These are phyloP conservation scores for Globodera ellingtonae DNA, from an alignment of 1,140 invertebrate species.

Conservation along the genomic window DNA sequence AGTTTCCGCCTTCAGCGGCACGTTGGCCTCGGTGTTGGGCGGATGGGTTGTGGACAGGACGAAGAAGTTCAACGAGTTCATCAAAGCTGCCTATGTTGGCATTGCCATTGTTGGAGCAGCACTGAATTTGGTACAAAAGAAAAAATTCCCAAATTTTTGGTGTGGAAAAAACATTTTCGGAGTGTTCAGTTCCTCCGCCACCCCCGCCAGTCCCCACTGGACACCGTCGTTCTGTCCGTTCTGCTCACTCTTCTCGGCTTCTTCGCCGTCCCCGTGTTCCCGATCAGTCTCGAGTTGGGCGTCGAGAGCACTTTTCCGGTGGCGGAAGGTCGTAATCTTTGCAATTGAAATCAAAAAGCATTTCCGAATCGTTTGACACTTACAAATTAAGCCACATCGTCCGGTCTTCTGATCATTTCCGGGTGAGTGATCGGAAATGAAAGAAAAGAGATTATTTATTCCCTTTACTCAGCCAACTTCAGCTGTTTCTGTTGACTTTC, in stretches of 20 bases:
- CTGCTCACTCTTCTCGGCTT: constrained; percentile 45
- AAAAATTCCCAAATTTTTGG: background rate
- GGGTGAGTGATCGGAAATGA: constrained; percentile 37
- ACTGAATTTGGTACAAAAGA: constrained; percentile 39
- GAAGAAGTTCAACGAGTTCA: constrained; percentile 52
- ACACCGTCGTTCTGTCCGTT: constrained; percentile 35
- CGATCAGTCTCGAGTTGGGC: constrained; percentile 51
- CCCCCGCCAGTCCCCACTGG: constrained; percentile 10
- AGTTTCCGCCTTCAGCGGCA: constrained; percentile 47
- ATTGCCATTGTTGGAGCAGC: constrained; percentile 41
- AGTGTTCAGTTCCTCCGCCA: constrained; percentile 48
- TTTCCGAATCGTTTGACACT: background rate
- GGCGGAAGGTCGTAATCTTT: constrained; percentile 29
- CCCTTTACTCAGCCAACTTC: constrained; percentile 35
- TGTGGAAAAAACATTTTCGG: background rate
- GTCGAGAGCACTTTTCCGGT: constrained; percentile 55
- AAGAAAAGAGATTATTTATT: background rate
- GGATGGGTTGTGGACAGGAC: constrained; percentile 46
- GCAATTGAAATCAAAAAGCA: background rate
- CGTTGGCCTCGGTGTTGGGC: constrained; percentile 40
- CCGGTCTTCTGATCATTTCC: constrained; percentile 51
- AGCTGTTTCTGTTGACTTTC: constrained; percentile 48
- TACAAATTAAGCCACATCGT: constrained; percentile 40
- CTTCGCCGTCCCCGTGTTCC: constrained; percentile 55
- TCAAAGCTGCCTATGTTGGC: constrained; percentile 52